Base-by-base conservation (phyloP, 2,888 invertebrate species). In the Colletes collaris region DNA sequence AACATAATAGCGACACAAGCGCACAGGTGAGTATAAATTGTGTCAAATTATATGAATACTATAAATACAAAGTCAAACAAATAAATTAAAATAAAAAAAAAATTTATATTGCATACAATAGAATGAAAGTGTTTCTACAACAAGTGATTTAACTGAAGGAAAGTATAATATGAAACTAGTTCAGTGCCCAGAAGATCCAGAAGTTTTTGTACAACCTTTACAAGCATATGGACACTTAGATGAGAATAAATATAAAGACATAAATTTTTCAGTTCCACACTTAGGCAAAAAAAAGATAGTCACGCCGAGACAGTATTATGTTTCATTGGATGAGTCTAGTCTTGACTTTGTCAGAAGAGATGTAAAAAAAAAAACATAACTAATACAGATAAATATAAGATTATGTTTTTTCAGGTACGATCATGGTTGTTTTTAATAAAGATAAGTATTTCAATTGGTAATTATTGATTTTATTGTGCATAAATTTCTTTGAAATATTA, bases 291-390 rank as follows among this genome's bases (percentile, higher is more conserved):
- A 83, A 13, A 62, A 2, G 19, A 59, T 7, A 62, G 10, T 63
- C 10, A 87, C 84, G 40, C 60, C 87, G n/a, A 4, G 4, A 63
- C 65, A 79, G 16, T 74, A 52, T 76, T 86, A 65, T 55, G 4
- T 77, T 35, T 27, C 27, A 19, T 50, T 19, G 44, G 73, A 75
- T 13, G 84, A 84, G 0, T 13, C 62, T 5, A 59, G 2, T n/a
- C 85, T 87, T 75, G n/a, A 66, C 0, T 86, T 87, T 75, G 72
- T 82, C 10, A 87, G 77, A 59, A 76, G 44, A 67, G 8, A 49
- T 46, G 3, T 16, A 13, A 65, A 52, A 6, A 19, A 8, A 0
- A 58, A 69, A 52, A 56, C 72, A 50, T 63, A 37, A n/a, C 11
- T 6, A 46, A 8, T 35, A 10, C 7, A 37, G 63, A 66, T 52